A percentile compares a stretch with the other conserved stretches of the same genome.
Evolutionary conservation across 2,888 invertebrate species (phyloP).

Genomic region (Belgica antarctica): DNA sequence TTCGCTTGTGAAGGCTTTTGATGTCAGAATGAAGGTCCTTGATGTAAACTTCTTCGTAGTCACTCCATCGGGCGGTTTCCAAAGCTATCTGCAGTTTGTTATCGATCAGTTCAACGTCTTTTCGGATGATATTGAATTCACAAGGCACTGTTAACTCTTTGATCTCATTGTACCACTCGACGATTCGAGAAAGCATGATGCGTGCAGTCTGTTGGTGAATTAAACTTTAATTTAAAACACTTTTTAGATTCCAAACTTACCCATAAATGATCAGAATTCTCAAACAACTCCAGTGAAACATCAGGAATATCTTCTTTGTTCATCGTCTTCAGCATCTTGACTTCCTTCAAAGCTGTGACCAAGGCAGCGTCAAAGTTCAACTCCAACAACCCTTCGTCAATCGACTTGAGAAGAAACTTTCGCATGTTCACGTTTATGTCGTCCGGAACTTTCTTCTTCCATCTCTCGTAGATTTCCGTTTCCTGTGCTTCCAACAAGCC

Average conservation of each 20-base stretch:
- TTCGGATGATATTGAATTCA: constrained; percentile 73
- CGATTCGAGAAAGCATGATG: constrained; percentile 62
- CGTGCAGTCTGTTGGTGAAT: constrained; percentile 56
- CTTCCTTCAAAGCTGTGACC: constrained; percentile 70
- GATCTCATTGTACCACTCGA: constrained; percentile 80
- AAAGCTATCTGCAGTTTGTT: constrained; percentile 66
- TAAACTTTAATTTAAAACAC: constrained; percentile 39
- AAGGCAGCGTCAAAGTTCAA: constrained; percentile 67
- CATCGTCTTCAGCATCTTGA: constrained; percentile 71
- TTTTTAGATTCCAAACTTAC: constrained; percentile 50
- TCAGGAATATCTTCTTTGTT: constrained; percentile 63
- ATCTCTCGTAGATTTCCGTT: constrained; percentile 63
- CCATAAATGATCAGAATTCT: constrained; percentile 68
- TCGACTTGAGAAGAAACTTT: constrained; percentile 62
- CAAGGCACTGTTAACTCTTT: constrained; percentile 69
- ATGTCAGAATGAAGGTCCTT: constrained; percentile 66
- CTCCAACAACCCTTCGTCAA: constrained; percentile 58
- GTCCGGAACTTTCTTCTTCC: constrained; percentile 66
- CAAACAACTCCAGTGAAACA: constrained; percentile 65
- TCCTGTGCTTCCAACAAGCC: constrained; percentile 64
- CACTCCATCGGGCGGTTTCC: constrained; percentile 71
- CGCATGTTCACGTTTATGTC: constrained; percentile 64
- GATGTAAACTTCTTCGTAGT: constrained; percentile 69
- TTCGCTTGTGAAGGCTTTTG: constrained; percentile 68
- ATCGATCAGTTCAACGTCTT: constrained; percentile 76